Evolutionary conservation across 2,113 vertebrate genomes (phyloP), one percentile per base, ranked within the genome.

Genomic region (Bubo scandiacus): DNA sequence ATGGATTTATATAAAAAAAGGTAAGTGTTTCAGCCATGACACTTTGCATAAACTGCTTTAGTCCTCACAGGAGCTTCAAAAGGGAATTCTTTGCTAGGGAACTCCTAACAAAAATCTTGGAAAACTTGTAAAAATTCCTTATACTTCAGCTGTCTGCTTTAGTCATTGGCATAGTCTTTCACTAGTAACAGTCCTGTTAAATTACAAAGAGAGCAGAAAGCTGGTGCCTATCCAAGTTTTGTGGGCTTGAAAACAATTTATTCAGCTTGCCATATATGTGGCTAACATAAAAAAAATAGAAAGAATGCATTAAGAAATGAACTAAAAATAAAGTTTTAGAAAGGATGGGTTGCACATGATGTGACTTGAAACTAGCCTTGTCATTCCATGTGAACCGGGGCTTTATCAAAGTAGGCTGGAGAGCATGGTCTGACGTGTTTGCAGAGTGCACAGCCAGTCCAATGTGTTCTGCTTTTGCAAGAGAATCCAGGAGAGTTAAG

Each of bases 111-210:
- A 43, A 75, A 94, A 86, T 78, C 75, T 89, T 96, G 93, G 91
- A 98, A 97, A 97, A 92, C 86, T 89, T 90, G 54, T 96, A 96
- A 97, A 97, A 94, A 96, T 93, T 87, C 96, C 78, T 85, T 94
- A 67, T 78, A 81, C 32, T 90, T 95, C 67, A 82, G 16, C 57
- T 94, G 57, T 94, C 96, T 97, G 91, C 71, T 95, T 96, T 95
- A 92, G 93, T 95, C 92, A 97, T 80, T 92, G 93, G 71, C 73
- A 74, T 58, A 66, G 29, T 54, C 36, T 79, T 86, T 82, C 26
- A 83, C 49, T 51, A 49, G 12, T 81, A 90, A 87, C 65, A 92
- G 62, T 67, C 75, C 61, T 47, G 63, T 62, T 83, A 88, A 94
- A 91, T 22, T 86, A 70, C 20, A 79, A 94, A 88, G 58, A 32